phyloP scores from a whole-genome alignment of 2,888 invertebrate species.

The Conchocele bisecta region DNA sequence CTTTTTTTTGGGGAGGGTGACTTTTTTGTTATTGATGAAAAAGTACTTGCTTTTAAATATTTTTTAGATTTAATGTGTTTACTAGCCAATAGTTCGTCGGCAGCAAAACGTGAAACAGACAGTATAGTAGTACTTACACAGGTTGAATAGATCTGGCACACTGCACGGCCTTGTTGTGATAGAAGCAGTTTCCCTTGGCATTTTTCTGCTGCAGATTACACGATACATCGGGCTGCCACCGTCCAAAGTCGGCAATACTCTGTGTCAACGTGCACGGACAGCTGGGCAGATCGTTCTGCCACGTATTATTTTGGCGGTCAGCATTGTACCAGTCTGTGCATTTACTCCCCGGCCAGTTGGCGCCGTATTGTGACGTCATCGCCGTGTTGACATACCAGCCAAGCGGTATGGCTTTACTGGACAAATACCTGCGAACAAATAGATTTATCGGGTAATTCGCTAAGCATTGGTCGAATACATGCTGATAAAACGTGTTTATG shows the following conservation, averaged over 20 bases:
- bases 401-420: slow-evolving; percentile 65
- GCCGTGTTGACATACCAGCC: slow-evolving; percentile 74
- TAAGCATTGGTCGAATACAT: too few species aligned
- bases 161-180: slow-evolving; percentile 94
- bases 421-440: slow-evolving; percentile 60
- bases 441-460: too few species aligned
- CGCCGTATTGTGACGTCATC: slow-evolving; percentile 85
- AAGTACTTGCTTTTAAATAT: too few species aligned
- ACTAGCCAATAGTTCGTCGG: too few species aligned
- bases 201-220: slow-evolving; percentile 86
- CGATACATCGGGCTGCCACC: slow-evolving; percentile 88
- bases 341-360: slow-evolving; percentile 91
- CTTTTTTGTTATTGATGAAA: too few species aligned
- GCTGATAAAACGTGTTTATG: too few species aligned
- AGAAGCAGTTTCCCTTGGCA: slow-evolving; percentile 84
- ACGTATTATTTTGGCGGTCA: slow-evolving; percentile 92
- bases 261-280: slow-evolving; percentile 97
- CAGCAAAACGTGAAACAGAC: neutral
- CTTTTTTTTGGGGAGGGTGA: too few species aligned
- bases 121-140: slow-evolving; percentile 85
- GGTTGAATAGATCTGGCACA: slow-evolving; percentile 96
- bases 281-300: slow-evolving; percentile 79
- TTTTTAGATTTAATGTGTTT: too few species aligned
- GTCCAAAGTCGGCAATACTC: slow-evolving; percentile 94
- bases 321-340: slow-evolving; percentile 97